phyloP scores from a whole-genome alignment of 2,113 vertebrate genomes.

The Corapipo altera region DNA sequence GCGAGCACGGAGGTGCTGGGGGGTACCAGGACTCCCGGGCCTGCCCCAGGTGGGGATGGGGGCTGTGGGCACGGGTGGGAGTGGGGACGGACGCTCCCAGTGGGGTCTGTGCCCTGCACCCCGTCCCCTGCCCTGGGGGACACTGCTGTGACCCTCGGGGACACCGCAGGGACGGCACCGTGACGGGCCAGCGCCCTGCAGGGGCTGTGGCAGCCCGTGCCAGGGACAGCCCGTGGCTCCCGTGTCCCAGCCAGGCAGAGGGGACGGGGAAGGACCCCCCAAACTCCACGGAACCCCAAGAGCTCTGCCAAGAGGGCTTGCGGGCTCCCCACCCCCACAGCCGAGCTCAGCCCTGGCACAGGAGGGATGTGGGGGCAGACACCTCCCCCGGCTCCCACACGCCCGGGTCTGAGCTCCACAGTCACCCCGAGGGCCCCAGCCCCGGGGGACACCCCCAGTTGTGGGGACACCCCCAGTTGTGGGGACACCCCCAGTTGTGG shows the following conservation, averaged over 20 bases:
- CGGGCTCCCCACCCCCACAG: neutral
- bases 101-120: neutral
- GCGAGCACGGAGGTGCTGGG: neutral
- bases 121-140: neutral
- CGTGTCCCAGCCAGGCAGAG: accelerated
- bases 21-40: accelerated
- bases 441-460: neutral
- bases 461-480: neutral
- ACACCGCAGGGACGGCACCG: neutral
- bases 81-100: accelerated
- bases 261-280: neutral
- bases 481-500: too few relatives aligned
- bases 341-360: neutral
- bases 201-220: neutral
- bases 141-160: neutral
- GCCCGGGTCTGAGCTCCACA: neutral
- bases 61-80: neutral
- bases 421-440: neutral
- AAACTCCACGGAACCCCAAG: neutral
- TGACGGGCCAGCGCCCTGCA: accelerated
- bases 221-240: neutral
- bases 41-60: accelerated
- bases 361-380: neutral
- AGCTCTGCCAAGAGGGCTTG: neutral
- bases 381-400: neutral